Base-by-base conservation (phyloP, 2,888 invertebrate genomes). In the Oxyteleia sp. region DNA sequence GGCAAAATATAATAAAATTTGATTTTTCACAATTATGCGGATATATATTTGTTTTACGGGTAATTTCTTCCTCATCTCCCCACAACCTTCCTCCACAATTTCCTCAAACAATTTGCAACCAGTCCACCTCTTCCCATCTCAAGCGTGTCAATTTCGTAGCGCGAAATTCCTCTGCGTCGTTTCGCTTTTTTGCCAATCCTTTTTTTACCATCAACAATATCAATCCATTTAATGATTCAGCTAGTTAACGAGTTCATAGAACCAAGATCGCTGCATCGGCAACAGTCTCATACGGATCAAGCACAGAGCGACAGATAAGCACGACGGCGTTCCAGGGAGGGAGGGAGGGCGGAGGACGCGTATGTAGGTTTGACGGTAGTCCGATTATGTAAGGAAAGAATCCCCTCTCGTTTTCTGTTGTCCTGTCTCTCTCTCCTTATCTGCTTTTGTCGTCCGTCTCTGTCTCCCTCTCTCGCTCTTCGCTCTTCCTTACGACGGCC, bases 171-270 rank as follows among this genome's bases (percentile, higher is more conserved):
- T 45, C 64, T 8, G 2, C 43, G 29, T 49, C 53, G n/a, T 43
- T 7, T 32, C 11, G 7, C 2, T n/a, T 59, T 49, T 51, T 76
- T 47, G 29, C 8, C 18, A 23, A 20, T 59, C 43, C 38, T 71
- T 71, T 79, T 72, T 72, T 45, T 41, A 51, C 80, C 51, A 66
- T 57, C 59, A 59, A 45, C 51, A 45, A 35, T 80, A 61, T 55
- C 57, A 68, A 51, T 68, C 84, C 72, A 74, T 78, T 84, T 84
- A 78, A 81, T 84, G 84, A 84, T 69, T 81, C 81, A 81, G 84
- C 80, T 81, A 81, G 81, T 81, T 76, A 78, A 76, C 84, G 84
- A 81, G 84, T 84, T 84, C 84, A 81, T 80, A 84, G 84, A 84
- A 84, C 84, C 81, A 81, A 68, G 78, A 81, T 76, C 72, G 76